phyloP scores from a whole-genome alignment of 2,113 vertebrate species.

The Pelusios castaneus region DNA sequence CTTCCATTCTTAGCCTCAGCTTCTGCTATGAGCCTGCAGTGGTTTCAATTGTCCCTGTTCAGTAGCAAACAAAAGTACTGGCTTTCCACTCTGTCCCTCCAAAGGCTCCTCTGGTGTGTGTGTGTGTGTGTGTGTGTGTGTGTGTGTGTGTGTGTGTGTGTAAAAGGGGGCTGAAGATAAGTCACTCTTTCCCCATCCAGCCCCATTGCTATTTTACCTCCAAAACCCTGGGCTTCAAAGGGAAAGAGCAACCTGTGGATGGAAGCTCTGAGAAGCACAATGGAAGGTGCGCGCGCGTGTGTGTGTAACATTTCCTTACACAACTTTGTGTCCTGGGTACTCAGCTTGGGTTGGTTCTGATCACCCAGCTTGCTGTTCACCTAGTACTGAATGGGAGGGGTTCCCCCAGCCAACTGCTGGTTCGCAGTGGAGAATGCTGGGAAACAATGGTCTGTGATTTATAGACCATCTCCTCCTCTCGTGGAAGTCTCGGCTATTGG shows the following conservation, averaged over 20 bases:
- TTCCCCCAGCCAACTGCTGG: background rate
- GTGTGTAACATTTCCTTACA: fast-evolving
- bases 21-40: background rate
- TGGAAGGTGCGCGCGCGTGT: background rate
- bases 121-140: background rate
- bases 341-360: fast-evolving
- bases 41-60: background rate
- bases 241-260: background rate
- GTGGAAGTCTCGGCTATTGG: background rate
- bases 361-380: no score
- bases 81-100: background rate
- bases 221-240: background rate
- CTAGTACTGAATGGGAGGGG: background rate
- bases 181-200: background rate
- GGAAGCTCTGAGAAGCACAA: background rate
- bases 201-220: background rate
- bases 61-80: background rate
- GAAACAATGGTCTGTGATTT: background rate
- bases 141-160: no score
- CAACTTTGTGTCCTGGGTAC: fast-evolving
- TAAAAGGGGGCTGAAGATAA: background rate
- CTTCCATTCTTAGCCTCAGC: background rate
- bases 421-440: fast-evolving
- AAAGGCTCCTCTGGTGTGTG: background rate
- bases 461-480: background rate